These are phyloP conservation scores for Dolichopus griseipennis DNA, from an alignment of 2,888 invertebrate species.

Conservation along the genomic window DNA sequence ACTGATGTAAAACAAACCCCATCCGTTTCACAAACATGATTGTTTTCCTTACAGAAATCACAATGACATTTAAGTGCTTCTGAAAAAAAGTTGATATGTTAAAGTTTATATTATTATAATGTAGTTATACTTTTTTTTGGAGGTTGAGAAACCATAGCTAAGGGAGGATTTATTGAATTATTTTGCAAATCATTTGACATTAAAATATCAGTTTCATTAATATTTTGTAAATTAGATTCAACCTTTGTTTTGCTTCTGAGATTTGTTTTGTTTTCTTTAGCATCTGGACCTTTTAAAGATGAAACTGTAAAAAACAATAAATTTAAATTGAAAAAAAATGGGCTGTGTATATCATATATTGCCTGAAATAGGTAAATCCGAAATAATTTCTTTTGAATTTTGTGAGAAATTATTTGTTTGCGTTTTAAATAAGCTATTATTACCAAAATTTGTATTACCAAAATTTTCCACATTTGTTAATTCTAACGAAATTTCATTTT, in stretches of 20 bases:
- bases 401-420: not conserved
- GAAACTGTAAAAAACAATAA: not conserved
- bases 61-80: conserved; percentile 68
- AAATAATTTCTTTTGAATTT: not conserved
- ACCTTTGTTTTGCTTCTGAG: not conserved
- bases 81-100: conserved; percentile 17
- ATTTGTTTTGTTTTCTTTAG: not conserved
- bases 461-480: not conserved
- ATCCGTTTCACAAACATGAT: conserved; percentile 79
- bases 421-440: not conserved
- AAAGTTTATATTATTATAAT: not conserved
- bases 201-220: not conserved
- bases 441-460: not conserved
- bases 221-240: not conserved
- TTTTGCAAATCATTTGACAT: not conserved
- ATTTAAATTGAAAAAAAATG: not conserved
- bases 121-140: not conserved
- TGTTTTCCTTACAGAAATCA: conserved; percentile 63
- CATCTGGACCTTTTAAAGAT: not conserved
- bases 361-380: not conserved
- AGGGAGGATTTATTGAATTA: not conserved
- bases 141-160: not conserved
- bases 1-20: conserved; percentile 82
- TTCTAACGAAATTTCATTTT: not conserved
- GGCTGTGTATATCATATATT: too few relatives aligned